Evolutionary conservation across 2,113 vertebrate species (phyloP).

Genomic region (Bos taurus): ARS-UCD2.0 NC_037333.1:63895501-63896000

Average conservation of each 20-base stretch:
- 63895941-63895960: neutral
- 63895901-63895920: neutral
- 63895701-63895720: accelerated
- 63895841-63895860: neutral
- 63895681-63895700: neutral
- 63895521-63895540: neutral
- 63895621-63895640: neutral
- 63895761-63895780: neutral
- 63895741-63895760: neutral
- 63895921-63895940: neutral
- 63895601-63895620: neutral
- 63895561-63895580: neutral
- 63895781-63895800: neutral
- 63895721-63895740: neutral
- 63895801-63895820: neutral
- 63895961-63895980: neutral
- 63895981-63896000: neutral
- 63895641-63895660: neutral
- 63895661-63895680: neutral
- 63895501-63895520: neutral
- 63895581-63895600: neutral
- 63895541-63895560: neutral
- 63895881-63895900: neutral
- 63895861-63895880: neutral
- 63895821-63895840: neutral